Conservation (phyloP, 2,113 vertebrate genomes). For the Xenus cinereus region DNA sequence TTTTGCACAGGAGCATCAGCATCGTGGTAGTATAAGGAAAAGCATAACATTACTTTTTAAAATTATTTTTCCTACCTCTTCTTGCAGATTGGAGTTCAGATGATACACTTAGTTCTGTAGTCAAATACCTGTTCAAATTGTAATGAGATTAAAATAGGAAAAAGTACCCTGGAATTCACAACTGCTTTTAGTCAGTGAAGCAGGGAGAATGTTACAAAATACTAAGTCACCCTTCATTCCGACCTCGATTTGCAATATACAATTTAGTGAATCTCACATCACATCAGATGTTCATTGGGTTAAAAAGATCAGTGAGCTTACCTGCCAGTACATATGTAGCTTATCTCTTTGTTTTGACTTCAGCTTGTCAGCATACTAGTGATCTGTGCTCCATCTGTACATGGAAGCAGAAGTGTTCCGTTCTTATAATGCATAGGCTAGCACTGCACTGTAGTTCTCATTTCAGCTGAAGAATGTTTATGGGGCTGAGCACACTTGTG, state of each 20-base stretch:
- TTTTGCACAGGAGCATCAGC: neutral
- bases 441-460: neutral
- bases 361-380: slow-evolving; percentile 43
- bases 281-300: slow-evolving; percentile 43
- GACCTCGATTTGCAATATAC: slow-evolving; percentile 55
- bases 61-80: neutral
- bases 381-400: slow-evolving; percentile 35
- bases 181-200: neutral
- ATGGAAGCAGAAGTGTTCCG: neutral
- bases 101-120: neutral
- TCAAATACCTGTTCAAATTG: neutral
- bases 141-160: neutral
- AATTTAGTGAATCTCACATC: slow-evolving; percentile 39
- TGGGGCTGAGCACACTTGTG: slow-evolving; percentile 24
- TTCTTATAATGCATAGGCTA: neutral
- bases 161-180: neutral
- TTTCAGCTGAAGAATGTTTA: slow-evolving; percentile 42
- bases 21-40: fast-evolving
- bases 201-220: neutral
- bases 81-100: neutral
- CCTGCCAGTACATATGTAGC: slow-evolving; percentile 30
- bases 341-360: slow-evolving; percentile 41
- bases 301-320: slow-evolving; percentile 65
- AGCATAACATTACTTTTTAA: neutral
- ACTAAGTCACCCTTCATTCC: slow-evolving; percentile 18